These are phyloP conservation scores for Drymonia ruficornis DNA, from an alignment of 2,888 invertebrate species.

Conservation along the genomic window DNA sequence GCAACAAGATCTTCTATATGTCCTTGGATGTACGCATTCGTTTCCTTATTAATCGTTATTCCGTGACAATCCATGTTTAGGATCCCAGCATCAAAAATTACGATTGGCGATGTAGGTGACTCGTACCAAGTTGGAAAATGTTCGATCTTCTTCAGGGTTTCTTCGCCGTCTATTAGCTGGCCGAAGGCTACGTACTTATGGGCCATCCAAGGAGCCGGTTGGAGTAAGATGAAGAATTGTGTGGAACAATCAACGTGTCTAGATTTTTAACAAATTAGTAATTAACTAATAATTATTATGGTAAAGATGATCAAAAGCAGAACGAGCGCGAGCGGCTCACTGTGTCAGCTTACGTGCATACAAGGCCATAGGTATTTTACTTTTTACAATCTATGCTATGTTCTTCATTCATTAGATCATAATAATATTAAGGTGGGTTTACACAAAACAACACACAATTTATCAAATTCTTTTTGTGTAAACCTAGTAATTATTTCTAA, in stretches of 20 bases:
- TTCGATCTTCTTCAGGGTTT: slow-evolving; percentile 86
- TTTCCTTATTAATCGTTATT: slow-evolving; percentile 58
- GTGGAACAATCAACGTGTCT: slow-evolving; percentile 87
- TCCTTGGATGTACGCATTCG: slow-evolving; percentile 59
- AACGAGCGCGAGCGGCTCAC: too few species aligned
- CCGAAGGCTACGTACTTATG: slow-evolving; percentile 90
- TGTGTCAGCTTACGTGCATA: too few species aligned
- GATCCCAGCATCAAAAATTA: slow-evolving; percentile 61
- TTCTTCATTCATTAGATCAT: too few species aligned
- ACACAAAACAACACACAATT: too few species aligned
- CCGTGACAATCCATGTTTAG: slow-evolving; percentile 68
- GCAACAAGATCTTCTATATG: slow-evolving; percentile 66
- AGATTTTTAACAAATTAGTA: slow-evolving; percentile 7
- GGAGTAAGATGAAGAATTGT: slow-evolving; percentile 88
- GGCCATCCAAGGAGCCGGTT: slow-evolving; percentile 89
- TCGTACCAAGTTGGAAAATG: slow-evolving; percentile 86
- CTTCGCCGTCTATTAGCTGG: slow-evolving; percentile 87
- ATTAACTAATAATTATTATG: too few species aligned
- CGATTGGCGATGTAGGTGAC: slow-evolving; percentile 71
- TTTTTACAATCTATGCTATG: too few species aligned
- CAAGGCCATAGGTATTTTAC: too few species aligned
- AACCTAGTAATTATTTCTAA: too few species aligned
- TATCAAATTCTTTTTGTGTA: too few species aligned
- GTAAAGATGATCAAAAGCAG: not conserved
- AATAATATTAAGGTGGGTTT: too few species aligned